These are phyloP conservation scores for Nettapus auritus DNA, from an alignment of 2,113 vertebrate species.

Conservation along the genomic window DNA sequence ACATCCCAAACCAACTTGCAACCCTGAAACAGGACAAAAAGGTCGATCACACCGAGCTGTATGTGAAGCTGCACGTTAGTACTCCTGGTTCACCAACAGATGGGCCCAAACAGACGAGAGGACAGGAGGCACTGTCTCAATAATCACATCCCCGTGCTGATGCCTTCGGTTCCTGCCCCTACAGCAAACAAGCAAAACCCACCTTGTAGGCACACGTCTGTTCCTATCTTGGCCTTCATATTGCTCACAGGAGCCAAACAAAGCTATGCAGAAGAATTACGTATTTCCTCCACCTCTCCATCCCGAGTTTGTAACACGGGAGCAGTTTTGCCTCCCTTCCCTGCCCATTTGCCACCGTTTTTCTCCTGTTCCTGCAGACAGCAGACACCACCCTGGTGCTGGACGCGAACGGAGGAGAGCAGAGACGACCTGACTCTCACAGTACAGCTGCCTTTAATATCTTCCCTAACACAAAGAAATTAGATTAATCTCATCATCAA, in stretches of 20 bases:
- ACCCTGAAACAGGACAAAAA: too few relatives aligned
- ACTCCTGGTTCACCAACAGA: background rate
- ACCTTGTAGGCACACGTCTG: background rate
- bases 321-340: background rate
- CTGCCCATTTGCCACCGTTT: background rate
- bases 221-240: background rate
- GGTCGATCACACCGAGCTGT: background rate
- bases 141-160: background rate
- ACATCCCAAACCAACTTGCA: background rate
- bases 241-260: background rate
- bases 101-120: background rate
- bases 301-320: background rate
- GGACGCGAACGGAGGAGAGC: background rate
- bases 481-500: background rate
- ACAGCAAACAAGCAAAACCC: background rate
- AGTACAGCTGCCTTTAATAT: background rate
- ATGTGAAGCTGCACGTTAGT: background rate
- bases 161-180: accelerated
- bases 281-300: background rate
- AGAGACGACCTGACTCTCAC: background rate
- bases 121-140: accelerated
- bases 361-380: background rate
- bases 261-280: background rate
- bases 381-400: background rate
- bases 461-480: conserved; percentile 4